Conservation (phyloP, 1,140 invertebrate species). For the Catajapyx aquilonaris region DNA sequence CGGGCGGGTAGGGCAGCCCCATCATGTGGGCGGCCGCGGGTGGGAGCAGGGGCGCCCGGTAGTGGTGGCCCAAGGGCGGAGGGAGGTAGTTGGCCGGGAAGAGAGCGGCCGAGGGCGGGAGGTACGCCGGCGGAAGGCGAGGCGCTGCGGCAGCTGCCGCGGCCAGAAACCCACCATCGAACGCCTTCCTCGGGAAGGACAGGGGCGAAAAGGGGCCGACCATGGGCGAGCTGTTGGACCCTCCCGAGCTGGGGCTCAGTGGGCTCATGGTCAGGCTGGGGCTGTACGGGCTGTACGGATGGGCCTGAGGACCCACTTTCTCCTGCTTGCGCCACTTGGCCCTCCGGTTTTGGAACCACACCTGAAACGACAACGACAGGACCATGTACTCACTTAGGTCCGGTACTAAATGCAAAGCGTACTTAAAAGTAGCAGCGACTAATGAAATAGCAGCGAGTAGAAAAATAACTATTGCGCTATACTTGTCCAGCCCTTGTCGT, state of each 20-base stretch:
- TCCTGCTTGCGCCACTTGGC: conserved; percentile 25
- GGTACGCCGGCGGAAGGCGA: conserved; percentile 8
- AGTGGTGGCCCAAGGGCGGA: conserved; percentile 16
- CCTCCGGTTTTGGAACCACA: conserved; percentile 28
- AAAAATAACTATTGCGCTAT: not conserved
- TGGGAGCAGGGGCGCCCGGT: conserved; percentile 7
- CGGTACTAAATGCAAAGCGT: not conserved
- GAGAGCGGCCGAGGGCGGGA: conserved; percentile 9
- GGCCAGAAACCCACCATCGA: conserved; percentile 26
- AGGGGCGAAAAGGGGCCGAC: conserved; percentile 42
- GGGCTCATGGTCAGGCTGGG: conserved; percentile 4
- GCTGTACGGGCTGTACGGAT: conserved; percentile 67
- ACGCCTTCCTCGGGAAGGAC: conserved; percentile 50
- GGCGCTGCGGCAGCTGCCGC: conserved; percentile 5
- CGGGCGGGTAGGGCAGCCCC: conserved; percentile 13
- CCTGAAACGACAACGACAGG: conserved; percentile 14
- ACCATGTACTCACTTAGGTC: not conserved
- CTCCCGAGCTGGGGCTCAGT: conserved; percentile 8
- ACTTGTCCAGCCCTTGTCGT: too few species aligned
- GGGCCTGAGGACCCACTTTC: conserved; percentile 48
- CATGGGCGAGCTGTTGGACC: conserved; percentile 7
- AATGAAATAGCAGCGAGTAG: not conserved
- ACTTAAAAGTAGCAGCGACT: not conserved
- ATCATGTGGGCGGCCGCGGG: not conserved
- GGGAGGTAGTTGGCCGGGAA: conserved; percentile 25